These are phyloP conservation scores for Lydus trimaculatus DNA, from an alignment of 2,888 invertebrate genomes.

Conservation along the genomic window DNA sequence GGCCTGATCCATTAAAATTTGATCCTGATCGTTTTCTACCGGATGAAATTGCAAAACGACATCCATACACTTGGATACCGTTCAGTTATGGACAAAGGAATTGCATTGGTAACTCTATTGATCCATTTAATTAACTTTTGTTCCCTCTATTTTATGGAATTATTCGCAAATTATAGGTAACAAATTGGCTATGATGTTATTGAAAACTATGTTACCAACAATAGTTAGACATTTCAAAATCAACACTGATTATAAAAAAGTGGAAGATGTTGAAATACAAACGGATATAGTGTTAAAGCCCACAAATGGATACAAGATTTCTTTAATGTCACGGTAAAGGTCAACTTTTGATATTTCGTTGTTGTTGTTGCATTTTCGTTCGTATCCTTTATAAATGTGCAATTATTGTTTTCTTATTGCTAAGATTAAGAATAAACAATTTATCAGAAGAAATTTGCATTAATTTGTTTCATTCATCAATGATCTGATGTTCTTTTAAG, in stretches of 20 bases:
- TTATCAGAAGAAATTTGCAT: no score
- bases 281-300: conserved; percentile 46
- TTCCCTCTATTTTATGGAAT: no score
- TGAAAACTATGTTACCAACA: conserved; percentile 40
- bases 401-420: no score
- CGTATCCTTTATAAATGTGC: no score
- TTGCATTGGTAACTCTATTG: conserved; percentile 64
- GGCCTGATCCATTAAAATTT: conserved; percentile 67
- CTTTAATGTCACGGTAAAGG: conserved; percentile 35
- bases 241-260: conserved; percentile 40
- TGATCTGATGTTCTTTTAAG: no score
- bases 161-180: conserved; percentile 41
- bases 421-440: no score
- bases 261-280: conserved; percentile 46
- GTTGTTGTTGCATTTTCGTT: no score
- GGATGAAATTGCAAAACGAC: conserved; percentile 60
- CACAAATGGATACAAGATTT: conserved; percentile 45
- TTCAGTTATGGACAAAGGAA: conserved; percentile 63
- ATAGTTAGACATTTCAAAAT: conserved; percentile 41
- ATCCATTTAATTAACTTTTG: not conserved
- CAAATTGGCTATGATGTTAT: conserved; percentile 44
- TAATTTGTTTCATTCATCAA: no score
- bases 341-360: no score
- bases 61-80: conserved; percentile 62
- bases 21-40: conserved; percentile 68